These are phyloP conservation scores for Ascidia mentula DNA, from an alignment of 23 tunicate species.

Conservation along the genomic window DNA sequence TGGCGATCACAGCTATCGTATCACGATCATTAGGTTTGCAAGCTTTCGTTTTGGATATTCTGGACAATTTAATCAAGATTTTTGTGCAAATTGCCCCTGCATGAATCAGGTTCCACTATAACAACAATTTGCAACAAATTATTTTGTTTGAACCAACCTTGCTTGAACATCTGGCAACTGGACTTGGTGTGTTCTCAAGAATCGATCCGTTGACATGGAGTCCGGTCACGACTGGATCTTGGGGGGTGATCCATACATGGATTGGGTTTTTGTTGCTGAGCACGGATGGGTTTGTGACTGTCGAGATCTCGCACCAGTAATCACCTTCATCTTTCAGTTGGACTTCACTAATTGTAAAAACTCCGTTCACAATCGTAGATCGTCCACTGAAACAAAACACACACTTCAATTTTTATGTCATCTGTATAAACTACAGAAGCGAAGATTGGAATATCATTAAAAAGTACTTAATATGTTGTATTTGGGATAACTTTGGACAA, in stretches of 20 bases:
- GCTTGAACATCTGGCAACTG: conserved; percentile 69
- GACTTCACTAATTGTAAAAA: conserved; percentile 40
- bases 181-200: conserved; percentile 48
- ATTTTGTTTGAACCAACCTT: conserved; percentile 28
- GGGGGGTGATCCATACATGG: conserved; percentile 65
- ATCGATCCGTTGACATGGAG: conserved; percentile 38
- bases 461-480: too few species aligned
- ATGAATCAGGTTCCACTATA: too few species aligned
- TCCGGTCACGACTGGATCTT: conserved; percentile 40
- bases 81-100: too few species aligned
- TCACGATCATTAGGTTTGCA: too few species aligned
- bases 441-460: too few species aligned
- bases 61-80: too few species aligned
- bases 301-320: conserved; percentile 75
- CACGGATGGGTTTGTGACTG: conserved; percentile 19
- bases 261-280: conserved; percentile 54
- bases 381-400: conserved; percentile 36
- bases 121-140: background rate
- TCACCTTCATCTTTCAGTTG: conserved; percentile 60
- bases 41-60: too few species aligned
- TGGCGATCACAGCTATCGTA: too few species aligned
- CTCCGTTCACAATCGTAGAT: conserved; percentile 22
- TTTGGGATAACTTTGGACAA: too few species aligned
- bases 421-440: too few species aligned
- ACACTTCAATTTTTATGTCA: too few species aligned